These are phyloP conservation scores for Drosophila monieri DNA, from an alignment of 2,888 invertebrate genomes.

Conservation along the genomic window DNA sequence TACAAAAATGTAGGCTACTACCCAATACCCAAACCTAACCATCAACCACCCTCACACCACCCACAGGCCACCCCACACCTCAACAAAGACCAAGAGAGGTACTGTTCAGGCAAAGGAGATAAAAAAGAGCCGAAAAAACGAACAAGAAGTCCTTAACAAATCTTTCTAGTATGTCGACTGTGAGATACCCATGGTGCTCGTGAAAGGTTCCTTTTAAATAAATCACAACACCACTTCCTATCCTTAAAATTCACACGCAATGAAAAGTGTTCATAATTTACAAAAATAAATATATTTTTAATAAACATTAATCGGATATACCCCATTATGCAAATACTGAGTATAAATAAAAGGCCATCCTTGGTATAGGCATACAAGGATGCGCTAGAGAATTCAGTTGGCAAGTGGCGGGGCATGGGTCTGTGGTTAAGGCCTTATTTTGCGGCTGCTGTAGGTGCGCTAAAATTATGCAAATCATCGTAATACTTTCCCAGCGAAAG, in stretches of 20 bases:
- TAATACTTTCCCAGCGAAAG: slow-evolving; percentile 72
- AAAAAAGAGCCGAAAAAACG: slow-evolving; percentile 56
- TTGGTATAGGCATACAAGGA: slow-evolving; percentile 29
- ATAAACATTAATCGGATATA: not conserved
- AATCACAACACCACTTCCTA: too few species aligned
- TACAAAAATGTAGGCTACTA: slow-evolving; percentile 73
- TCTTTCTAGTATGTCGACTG: not conserved
- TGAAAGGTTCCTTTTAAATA: not conserved
- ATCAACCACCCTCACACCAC: slow-evolving; percentile 2
- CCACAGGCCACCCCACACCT: slow-evolving; percentile 26
- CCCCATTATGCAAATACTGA: not conserved
- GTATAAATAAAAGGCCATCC: slow-evolving; percentile 13
- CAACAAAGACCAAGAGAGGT: slow-evolving; percentile 38
- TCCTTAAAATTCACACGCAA: too few species aligned
- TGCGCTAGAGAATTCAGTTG: slow-evolving; percentile 41
- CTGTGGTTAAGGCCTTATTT: slow-evolving; percentile 49
- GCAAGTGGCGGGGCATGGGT: slow-evolving; percentile 21
- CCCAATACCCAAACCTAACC: slow-evolving; percentile 13
- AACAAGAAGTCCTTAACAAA: slow-evolving; percentile 8
- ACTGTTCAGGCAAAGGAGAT: slow-evolving; percentile 59
- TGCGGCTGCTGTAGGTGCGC: slow-evolving; percentile 70
- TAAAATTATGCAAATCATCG: slow-evolving; percentile 82
- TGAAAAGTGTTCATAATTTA: not conserved
- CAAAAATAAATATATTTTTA: not conserved
- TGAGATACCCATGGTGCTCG: not conserved